A percentile compares a stretch with the other conserved stretches of the same genome.
Evolutionary conservation across 1,140 invertebrate species (phyloP).

Genomic region (Ips nitidus): DNA sequence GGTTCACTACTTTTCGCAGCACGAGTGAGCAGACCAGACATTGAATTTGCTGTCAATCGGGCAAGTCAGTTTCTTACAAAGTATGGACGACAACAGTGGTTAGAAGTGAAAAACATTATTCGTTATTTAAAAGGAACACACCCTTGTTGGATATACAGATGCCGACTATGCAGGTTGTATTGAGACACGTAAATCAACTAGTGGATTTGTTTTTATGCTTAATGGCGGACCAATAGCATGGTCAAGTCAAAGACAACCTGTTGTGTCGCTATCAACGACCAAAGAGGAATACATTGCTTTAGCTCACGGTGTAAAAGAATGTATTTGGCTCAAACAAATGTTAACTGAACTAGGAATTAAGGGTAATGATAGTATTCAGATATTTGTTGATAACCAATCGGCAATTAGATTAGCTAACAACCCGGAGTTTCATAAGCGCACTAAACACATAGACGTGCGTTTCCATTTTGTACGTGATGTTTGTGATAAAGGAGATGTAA

Average conservation of each 20-base stretch:
- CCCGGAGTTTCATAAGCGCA: slow-evolving; percentile 21
- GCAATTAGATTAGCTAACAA: slow-evolving; percentile 8
- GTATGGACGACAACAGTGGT: slow-evolving; percentile 44
- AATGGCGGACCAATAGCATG: slow-evolving; percentile 47
- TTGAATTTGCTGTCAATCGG: slow-evolving; percentile 49
- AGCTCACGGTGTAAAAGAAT: slow-evolving; percentile 45
- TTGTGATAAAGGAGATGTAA: too few species aligned
- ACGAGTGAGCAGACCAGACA: slow-evolving; percentile 50
- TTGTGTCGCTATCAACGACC: slow-evolving; percentile 47
- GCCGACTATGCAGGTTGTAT: slow-evolving; percentile 50
- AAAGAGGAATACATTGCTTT: slow-evolving; percentile 53
- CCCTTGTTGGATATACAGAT: slow-evolving; percentile 44
- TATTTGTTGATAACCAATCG: slow-evolving; percentile 21
- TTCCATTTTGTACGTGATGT: slow-evolving; percentile 44
- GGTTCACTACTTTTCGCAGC: slow-evolving; percentile 51
- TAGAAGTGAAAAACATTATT: slow-evolving; percentile 48
- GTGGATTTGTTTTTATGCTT: slow-evolving; percentile 49
- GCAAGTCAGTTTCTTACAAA: slow-evolving; percentile 42
- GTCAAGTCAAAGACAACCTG: slow-evolving; percentile 49
- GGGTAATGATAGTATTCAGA: slow-evolving; percentile 21
- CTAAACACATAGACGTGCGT: slow-evolving; percentile 48
- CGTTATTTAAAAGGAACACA: slow-evolving; percentile 52
- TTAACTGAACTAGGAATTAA: slow-evolving; percentile 46
- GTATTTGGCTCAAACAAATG: slow-evolving; percentile 42
- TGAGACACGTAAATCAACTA: slow-evolving; percentile 45